Base-by-base conservation (phyloP, 2,888 invertebrate genomes). In the Callimorpha dominula region DNA sequence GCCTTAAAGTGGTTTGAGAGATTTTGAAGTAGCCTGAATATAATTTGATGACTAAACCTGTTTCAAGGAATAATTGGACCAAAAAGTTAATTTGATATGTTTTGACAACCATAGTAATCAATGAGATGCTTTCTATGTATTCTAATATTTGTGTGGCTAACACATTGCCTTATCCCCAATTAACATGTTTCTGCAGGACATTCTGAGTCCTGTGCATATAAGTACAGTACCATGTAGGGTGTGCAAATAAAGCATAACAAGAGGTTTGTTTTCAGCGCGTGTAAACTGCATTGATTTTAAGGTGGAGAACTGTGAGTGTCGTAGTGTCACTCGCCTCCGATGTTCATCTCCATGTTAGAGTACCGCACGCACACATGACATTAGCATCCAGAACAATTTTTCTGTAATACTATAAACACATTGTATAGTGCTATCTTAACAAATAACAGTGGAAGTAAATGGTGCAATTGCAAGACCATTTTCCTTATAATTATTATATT, bases 241-340 rank as follows among this genome's bases (percentile, higher is more conserved):
- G 91, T 93, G 90, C 89, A 87, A 88, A 91, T 89, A 87, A 91
- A 91, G 90, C 90, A 89, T 95, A 95, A 95, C 92, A 84, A 88
- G 89, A 92, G 93, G 91, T 95, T 95, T 96, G 94, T 95, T 96
- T 94, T 96, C 96, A 96, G 96, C 96, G 91, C 96, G 96, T 94
- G 95, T 96, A 93, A 96, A 96, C 96, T 95, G 95, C 96, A 95
- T 96, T 96, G 96, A 96, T 96, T 96, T 96, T 95, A 96, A 96
- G 94, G 96, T 96, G 95, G 96, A 96, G 93, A 96, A 96, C 96
- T 96, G 96, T 96, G 96, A 96, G 96, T 95, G 95, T 93, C 91
- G 93, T 94, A 94, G 95, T 89, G 93, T 91, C 94, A 93, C 93
- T 93, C 93, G 92, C 91, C 87, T 89, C 90, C 85, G 88, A 91